phyloP scores from a whole-genome alignment of 2,888 invertebrate genomes.

The Hydroisotoma schaefferi region DNA sequence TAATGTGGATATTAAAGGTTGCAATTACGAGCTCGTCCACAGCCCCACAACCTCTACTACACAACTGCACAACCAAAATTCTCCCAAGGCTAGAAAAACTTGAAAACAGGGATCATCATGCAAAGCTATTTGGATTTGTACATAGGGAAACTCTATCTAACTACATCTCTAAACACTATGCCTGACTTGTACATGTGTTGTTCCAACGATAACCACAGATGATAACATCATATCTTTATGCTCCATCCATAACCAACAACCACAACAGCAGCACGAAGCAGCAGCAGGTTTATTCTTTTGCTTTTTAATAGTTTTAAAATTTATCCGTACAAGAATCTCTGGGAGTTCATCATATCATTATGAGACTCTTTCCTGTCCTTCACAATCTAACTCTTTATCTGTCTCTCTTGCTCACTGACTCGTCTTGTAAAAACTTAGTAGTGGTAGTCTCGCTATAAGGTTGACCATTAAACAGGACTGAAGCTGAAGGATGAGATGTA shows the following conservation, averaged over 20 bases:
- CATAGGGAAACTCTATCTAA: conserved; percentile 31
- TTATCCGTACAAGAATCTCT: background rate
- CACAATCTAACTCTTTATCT: background rate
- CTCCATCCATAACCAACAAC: conserved; percentile 1
- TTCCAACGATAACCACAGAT: conserved; percentile 4
- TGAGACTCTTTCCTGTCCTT: background rate
- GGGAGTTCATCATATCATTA: conserved; percentile 3
- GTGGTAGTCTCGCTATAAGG: too few species aligned
- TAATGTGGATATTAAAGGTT: conserved; percentile 48
- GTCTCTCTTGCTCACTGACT: background rate
- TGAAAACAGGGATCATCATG: conserved; percentile 41
- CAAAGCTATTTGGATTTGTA: conserved; percentile 40
- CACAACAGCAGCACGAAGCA: too few species aligned
- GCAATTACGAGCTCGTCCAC: conserved; percentile 44
- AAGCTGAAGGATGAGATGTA: too few species aligned
- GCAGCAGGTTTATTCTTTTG: too few species aligned
- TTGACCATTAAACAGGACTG: too few species aligned
- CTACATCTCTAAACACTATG: conserved; percentile 33
- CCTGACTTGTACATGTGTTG: conserved; percentile 45
- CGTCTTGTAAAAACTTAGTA: too few species aligned
- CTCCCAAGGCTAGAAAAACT: conserved; percentile 42
- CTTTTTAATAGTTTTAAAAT: too few species aligned
- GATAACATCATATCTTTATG: conserved; percentile 7
- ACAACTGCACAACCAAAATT: conserved; percentile 29
- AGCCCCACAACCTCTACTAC: conserved; percentile 22